These are phyloP conservation scores for Pheosia tremula DNA, from an alignment of 2,888 invertebrate species.

Conservation along the genomic window DNA sequence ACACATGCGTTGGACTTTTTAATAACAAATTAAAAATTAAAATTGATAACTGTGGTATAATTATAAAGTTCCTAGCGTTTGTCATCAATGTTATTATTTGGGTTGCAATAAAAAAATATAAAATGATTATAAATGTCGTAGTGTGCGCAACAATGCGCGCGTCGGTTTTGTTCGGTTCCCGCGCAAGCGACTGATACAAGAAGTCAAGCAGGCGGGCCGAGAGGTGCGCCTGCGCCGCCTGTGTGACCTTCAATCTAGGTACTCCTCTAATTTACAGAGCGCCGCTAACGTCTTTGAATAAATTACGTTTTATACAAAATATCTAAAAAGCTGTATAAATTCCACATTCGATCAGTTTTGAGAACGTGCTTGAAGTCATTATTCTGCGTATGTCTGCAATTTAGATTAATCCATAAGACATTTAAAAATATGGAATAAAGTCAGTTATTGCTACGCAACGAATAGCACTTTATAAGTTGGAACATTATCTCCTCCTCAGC, in stretches of 20 bases:
- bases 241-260: constrained; percentile 46
- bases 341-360: no score
- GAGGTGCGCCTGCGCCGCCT: constrained; percentile 47
- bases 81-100: constrained; percentile 7
- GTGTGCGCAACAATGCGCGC: constrained; percentile 42
- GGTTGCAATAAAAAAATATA: constrained; percentile 16
- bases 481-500: background rate
- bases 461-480: background rate
- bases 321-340: background rate
- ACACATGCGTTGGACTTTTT: constrained; percentile 15
- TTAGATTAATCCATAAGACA: no score
- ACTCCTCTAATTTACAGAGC: constrained; percentile 31
- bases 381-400: no score
- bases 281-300: constrained; percentile 29
- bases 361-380: no score
- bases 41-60: constrained; percentile 2
- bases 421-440: background rate
- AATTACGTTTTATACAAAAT: background rate
- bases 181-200: constrained; percentile 61
- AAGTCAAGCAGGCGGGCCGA: constrained; percentile 32
- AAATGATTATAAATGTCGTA: constrained; percentile 10
- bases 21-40: background rate
- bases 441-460: background rate
- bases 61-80: background rate
- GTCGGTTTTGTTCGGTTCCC: constrained; percentile 48